phyloP scores from a whole-genome alignment of 1,140 invertebrate genomes.

The Drosophila nannoptera region DNA sequence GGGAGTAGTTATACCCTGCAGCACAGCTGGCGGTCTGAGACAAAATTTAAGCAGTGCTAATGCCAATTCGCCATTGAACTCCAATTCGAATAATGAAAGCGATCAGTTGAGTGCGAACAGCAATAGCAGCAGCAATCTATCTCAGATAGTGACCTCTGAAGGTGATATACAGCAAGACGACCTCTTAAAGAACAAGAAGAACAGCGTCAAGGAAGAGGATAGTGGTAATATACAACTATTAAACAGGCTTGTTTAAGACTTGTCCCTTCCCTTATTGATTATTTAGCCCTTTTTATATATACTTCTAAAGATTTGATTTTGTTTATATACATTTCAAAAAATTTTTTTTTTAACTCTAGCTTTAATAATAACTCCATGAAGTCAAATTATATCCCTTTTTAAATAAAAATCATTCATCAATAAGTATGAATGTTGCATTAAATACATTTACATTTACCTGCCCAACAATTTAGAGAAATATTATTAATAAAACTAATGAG shows the following conservation, averaged over 20 bases:
- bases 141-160: constrained; percentile 26
- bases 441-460: too few relatives aligned
- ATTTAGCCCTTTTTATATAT: too few relatives aligned
- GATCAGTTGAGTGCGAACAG: constrained; percentile 49
- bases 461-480: too few relatives aligned
- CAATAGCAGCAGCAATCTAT: constrained; percentile 39
- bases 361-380: too few relatives aligned
- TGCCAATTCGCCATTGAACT: constrained; percentile 32
- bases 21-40: constrained; percentile 14
- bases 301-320: too few relatives aligned
- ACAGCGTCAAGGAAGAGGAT: constrained; percentile 54
- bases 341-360: too few relatives aligned
- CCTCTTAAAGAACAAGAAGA: constrained; percentile 51
- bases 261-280: too few relatives aligned
- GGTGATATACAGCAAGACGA: constrained; percentile 47
- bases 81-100: constrained; percentile 40
- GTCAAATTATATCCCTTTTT: too few relatives aligned
- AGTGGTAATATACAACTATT: constrained; percentile 36
- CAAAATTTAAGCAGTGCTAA: constrained; percentile 47
- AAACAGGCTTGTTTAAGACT: not conserved
- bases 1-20: not conserved
- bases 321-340: too few relatives aligned
- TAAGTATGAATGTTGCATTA: too few relatives aligned
- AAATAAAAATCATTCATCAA: too few relatives aligned
- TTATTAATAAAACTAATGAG: too few relatives aligned